Percentiles rank a stretch among this genome's conserved stretches.
Conservation (phyloP, 2,797 vertebrate genomes). For the Falco columbarius region DNA sequence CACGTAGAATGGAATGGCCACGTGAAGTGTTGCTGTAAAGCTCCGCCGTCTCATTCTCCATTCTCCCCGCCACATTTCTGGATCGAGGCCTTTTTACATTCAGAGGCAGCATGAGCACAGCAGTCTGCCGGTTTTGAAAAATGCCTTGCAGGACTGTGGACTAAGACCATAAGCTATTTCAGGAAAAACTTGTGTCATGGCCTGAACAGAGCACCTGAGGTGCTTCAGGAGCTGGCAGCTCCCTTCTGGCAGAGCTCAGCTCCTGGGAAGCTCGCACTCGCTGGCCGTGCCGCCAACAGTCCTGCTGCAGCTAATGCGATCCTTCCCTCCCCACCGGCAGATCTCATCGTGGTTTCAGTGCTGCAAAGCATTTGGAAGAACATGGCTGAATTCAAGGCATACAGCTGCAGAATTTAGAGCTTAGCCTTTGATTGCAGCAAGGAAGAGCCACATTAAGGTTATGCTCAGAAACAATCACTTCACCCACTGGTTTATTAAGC, state of each 20-base stretch:
- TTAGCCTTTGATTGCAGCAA: not conserved
- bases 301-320: not conserved
- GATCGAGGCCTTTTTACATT: not conserved
- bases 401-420: not conserved
- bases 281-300: not conserved
- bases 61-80: not conserved
- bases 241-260: not conserved
- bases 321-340: not conserved
- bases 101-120: not conserved
- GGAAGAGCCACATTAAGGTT: not conserved
- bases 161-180: slow-evolving; percentile 11
- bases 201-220: not conserved
- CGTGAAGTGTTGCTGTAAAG: not conserved
- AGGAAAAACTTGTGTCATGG: not conserved
- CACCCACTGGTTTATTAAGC: not conserved
- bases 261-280: not conserved
- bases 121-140: not conserved
- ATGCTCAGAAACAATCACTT: not conserved
- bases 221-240: not conserved
- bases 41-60: not conserved
- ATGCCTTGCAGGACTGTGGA: not conserved
- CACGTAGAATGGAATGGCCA: accelerated
- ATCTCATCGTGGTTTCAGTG: not conserved
- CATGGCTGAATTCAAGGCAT: not conserved
- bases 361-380: not conserved